Base-by-base conservation (phyloP, 2,797 vertebrate genomes). In the Meriones psammophilus region DNA sequence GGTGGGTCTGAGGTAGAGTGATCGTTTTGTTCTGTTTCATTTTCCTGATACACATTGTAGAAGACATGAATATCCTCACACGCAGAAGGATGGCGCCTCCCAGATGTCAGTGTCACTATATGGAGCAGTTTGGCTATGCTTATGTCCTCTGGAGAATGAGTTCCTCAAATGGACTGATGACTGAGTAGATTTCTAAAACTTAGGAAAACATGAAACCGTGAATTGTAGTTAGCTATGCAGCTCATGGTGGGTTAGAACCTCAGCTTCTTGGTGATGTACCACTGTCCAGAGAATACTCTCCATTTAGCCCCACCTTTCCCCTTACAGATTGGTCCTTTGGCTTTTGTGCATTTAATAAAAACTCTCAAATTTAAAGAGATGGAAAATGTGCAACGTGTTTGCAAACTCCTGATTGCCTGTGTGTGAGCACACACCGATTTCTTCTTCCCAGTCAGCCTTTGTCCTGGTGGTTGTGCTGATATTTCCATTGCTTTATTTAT, bases 211-310 rank as follows among this genome's bases (percentile, higher is more conserved):
- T 24, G 76, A 80, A 88, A 56, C 85, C 26, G n/a, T 33, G 86
- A 85, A 90, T 50, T 79, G 50, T 86, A 60, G 89, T 88, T 94
- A 89, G 79, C 50, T 62, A 0, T 92, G 54, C 96, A 95, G 69
- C 10, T 50, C 50, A 10, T 50, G 50, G 50, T 93, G 96, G 92
- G 54, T 97, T 96, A 30, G 95, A 88, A 81, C 95, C 58, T 71
- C 76, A 85, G 79, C 42, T 36, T 93, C 81, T n/a, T 79, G 89
- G 92, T 96, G 94, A 89, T 92, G 87, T 96, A 83, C 22, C 58
- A 71, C 83, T 89, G 54, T 94, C 96, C 91, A 95, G 88, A 97
- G 95, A 95, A 93, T 79, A 96, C 89, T 69, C 80, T 26, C 12
- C 33, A 46, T 68, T 76, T 86, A 87, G 69, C 50, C 71, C 88